Percentiles rank a stretch among this genome's conserved stretches.
These are phyloP conservation scores for Deilephila porcellus DNA, from an alignment of 2,888 invertebrate genomes.

Conservation along the genomic window DNA sequence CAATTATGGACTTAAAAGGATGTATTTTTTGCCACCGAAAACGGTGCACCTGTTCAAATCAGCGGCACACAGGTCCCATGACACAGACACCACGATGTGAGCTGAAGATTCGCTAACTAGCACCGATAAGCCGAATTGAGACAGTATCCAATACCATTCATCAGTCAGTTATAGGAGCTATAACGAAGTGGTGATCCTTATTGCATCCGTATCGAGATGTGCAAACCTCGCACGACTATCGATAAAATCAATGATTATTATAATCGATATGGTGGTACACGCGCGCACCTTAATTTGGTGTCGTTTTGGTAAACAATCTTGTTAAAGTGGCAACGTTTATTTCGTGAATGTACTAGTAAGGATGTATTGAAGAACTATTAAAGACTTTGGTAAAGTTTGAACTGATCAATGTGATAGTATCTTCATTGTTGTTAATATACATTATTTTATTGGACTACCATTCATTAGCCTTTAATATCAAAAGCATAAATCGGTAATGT, in stretches of 20 bases:
- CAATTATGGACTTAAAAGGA: constrained; percentile 68
- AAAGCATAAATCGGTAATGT: not conserved
- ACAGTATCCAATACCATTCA: constrained; percentile 78
- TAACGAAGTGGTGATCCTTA: constrained; percentile 71
- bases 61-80: constrained; percentile 15
- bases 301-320: constrained; percentile 21
- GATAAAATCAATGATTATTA: constrained; percentile 49
- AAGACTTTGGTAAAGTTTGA: constrained; percentile 36
- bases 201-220: constrained; percentile 64
- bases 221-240: constrained; percentile 67
- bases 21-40: constrained; percentile 63
- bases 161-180: constrained; percentile 79
- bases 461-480: not conserved
- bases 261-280: constrained; percentile 20
- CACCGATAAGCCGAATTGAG: constrained; percentile 82
- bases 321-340: constrained; percentile 11
- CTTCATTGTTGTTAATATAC: not conserved
- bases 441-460: too few species aligned
- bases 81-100: constrained; percentile 51
- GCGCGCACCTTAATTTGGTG: constrained; percentile 11
- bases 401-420: not conserved
- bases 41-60: constrained; percentile 69
- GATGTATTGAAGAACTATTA: not conserved
- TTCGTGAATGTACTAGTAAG: constrained; percentile 36
- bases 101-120: constrained; percentile 76